These are phyloP conservation scores for Zoanthus solanderi DNA, from an alignment of 92 coral and sea anemone genomes.

Conservation along the genomic window DNA sequence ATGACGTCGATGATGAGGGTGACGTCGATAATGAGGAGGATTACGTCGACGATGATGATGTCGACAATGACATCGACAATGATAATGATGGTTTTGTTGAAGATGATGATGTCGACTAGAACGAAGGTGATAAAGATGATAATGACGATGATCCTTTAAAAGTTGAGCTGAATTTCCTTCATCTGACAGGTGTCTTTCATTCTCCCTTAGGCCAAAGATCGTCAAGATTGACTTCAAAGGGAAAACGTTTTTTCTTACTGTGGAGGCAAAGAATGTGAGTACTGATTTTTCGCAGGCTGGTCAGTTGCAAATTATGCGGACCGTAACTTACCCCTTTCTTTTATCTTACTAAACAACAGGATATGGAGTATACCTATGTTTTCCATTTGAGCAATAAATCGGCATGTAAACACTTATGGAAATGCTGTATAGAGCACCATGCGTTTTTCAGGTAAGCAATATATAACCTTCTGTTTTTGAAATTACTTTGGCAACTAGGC, in stretches of 20 bases:
- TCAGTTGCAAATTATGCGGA: too few species aligned
- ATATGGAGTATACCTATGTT: conserved; percentile 81
- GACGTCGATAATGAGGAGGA: too few species aligned
- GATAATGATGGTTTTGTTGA: too few species aligned
- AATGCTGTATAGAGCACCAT: conserved; percentile 96
- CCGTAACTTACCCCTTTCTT: not conserved
- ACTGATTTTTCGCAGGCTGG: not conserved
- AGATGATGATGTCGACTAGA: too few species aligned
- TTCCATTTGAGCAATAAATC: conserved; percentile 86
- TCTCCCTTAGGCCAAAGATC: conserved; percentile 86
- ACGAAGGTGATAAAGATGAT: not conserved
- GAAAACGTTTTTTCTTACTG: conserved; percentile 88
- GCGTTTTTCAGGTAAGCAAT: conserved; percentile 86
- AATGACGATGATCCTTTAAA: not conserved
- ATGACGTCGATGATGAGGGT: too few species aligned
- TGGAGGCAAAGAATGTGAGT: conserved; percentile 90
- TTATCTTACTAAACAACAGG: conserved; percentile 54
- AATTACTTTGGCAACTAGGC: too few species aligned
- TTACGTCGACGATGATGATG: too few species aligned
- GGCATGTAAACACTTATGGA: conserved; percentile 98
- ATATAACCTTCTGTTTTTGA: too few species aligned
- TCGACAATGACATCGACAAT: too few species aligned
- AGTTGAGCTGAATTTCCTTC: not conserved
- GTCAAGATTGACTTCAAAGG: conserved; percentile 92
- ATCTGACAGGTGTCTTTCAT: not conserved